A percentile compares a stretch with the other conserved stretches of the same genome.
Evolutionary conservation across 2,113 vertebrate genomes (phyloP).

Genomic region (Periophthalmodon schlosseri): DNA sequence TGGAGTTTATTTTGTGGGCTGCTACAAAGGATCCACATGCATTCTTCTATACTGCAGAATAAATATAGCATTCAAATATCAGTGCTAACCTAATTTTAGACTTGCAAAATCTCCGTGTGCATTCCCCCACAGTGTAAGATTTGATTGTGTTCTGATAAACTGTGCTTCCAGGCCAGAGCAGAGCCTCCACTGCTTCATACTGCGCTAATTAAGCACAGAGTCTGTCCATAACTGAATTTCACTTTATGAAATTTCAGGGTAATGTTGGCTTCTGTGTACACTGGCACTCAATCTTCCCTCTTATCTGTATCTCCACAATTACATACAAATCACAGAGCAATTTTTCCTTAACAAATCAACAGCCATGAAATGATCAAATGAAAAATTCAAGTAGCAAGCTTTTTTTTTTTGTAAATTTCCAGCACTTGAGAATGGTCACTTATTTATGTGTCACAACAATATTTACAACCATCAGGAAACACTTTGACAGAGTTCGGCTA

Average conservation of each 20-base stretch:
- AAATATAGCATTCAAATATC: slow-evolving; percentile 27
- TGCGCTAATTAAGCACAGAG: slow-evolving; percentile 60
- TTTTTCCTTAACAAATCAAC: slow-evolving; percentile 19
- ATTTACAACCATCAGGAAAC: slow-evolving; percentile 39
- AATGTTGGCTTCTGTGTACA: slow-evolving; percentile 23
- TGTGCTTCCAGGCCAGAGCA: slow-evolving; percentile 59
- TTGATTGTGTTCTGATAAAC: slow-evolving; percentile 62
- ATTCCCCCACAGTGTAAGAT: slow-evolving; percentile 48
- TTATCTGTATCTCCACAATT: slow-evolving; percentile 47
- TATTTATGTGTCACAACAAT: slow-evolving; percentile 34
- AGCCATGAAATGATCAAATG: slow-evolving; percentile 14
- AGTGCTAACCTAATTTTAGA: slow-evolving; percentile 26
- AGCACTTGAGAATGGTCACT: neutral
- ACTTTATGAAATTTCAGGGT: slow-evolving; percentile 40
- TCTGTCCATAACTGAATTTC: slow-evolving; percentile 59
- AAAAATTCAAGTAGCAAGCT: slow-evolving; percentile 1
- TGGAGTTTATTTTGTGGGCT: neutral
- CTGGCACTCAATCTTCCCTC: slow-evolving; percentile 28
- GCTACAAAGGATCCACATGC: slow-evolving; percentile 3
- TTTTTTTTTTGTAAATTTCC: slow-evolving; percentile 26
- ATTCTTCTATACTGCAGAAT: neutral
- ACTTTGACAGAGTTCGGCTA: slow-evolving; percentile 34
- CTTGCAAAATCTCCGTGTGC: slow-evolving; percentile 21
- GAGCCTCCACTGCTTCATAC: slow-evolving; percentile 49
- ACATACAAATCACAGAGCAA: slow-evolving; percentile 52